Conservation (phyloP, 2,113 vertebrate genomes). For the Alaudala cheleensis region DNA sequence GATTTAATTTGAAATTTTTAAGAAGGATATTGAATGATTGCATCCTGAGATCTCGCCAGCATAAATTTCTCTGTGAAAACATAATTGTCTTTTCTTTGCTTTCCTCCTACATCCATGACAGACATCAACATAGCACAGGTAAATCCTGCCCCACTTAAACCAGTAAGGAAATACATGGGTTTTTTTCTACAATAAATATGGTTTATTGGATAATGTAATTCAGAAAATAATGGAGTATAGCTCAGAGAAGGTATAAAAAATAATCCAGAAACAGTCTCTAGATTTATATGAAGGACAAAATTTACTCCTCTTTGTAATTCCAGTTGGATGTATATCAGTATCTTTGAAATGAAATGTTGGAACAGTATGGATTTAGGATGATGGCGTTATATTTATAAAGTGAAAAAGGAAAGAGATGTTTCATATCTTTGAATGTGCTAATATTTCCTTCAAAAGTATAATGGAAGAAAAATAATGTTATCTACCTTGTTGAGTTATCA, state of each 20-base stretch:
- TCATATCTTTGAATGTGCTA: background rate
- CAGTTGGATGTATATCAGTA: background rate
- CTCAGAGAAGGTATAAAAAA: background rate
- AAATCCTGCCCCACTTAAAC: background rate
- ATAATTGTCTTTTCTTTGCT: background rate
- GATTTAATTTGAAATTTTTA: background rate
- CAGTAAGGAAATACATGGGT: fast-evolving
- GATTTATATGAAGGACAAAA: background rate
- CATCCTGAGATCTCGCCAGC: background rate
- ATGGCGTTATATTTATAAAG: background rate
- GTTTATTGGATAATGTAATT: background rate
- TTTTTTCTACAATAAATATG: background rate
- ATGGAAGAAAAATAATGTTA: background rate
- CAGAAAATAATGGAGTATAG: background rate
- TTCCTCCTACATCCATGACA: background rate
- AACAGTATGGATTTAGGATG: background rate
- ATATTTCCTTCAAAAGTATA: background rate
- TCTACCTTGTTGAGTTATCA: fast-evolving
- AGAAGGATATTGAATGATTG: background rate
- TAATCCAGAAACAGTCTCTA: background rate
- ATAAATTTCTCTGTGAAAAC: background rate
- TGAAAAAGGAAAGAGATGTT: background rate
- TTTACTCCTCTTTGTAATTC: background rate
- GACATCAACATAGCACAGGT: background rate
- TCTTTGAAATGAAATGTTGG: background rate